Evolutionary conservation across 2,113 vertebrate genomes (phyloP).

Genomic region (Istiophorus platypterus): DNA sequence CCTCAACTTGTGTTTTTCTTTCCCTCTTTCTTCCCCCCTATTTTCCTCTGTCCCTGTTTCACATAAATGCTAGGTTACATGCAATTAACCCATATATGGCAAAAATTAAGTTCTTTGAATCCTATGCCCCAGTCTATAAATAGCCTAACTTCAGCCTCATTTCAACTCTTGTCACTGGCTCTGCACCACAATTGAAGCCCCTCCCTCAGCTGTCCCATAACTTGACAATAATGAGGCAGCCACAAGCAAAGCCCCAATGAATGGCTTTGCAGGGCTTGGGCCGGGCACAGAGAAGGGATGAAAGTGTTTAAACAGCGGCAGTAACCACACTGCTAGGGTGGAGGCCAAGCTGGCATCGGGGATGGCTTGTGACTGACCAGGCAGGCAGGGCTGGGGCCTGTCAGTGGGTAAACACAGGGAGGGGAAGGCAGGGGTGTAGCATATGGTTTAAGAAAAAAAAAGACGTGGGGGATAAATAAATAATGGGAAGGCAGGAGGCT

Average conservation of each 20-base stretch:
- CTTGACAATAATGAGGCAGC: constrained; percentile 63
- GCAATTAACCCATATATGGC: constrained; percentile 76
- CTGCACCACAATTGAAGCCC: constrained; percentile 54
- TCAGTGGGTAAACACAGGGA: constrained; percentile 39
- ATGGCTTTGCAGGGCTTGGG: constrained; percentile 39
- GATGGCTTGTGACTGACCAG: constrained; percentile 54
- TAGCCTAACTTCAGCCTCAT: constrained; percentile 49
- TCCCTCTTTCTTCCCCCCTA: background rate
- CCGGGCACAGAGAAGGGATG: constrained; percentile 39
- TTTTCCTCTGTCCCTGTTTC: constrained; percentile 20
- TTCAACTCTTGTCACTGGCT: constrained; percentile 38
- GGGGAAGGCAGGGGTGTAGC: constrained; percentile 42
- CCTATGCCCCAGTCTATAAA: constrained; percentile 54
- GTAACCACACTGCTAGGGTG: constrained; percentile 64
- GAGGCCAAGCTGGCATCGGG: constrained; percentile 62
- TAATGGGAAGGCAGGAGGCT: constrained; percentile 51
- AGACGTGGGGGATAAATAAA: constrained; percentile 51
- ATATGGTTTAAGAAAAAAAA: constrained; percentile 47
- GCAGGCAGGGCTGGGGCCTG: constrained; percentile 26
- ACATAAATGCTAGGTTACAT: constrained; percentile 63
- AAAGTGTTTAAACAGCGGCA: constrained; percentile 46
- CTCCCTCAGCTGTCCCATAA: constrained; percentile 56
- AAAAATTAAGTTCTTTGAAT: constrained; percentile 62
- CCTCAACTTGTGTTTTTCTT: constrained; percentile 66
- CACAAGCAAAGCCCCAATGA: constrained; percentile 52